Conservation (phyloP, 2,888 invertebrate species). For the Drosophila longiperda region DNA sequence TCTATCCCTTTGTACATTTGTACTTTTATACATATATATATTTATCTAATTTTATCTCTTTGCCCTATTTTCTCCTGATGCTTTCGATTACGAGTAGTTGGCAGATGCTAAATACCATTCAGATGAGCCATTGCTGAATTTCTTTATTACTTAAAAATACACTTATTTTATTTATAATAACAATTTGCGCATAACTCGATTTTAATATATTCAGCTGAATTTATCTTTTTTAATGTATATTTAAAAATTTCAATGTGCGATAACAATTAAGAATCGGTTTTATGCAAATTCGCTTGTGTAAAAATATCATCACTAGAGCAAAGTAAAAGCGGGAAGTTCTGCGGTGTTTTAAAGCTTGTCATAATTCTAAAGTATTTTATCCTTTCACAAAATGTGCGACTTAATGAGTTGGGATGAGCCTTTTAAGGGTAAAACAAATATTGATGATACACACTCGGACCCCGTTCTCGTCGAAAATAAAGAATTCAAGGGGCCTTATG, state of each 20-base stretch:
- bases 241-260: slow-evolving; percentile 13
- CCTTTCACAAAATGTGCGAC: slow-evolving; percentile 51
- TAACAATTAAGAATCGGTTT: slow-evolving; percentile 10
- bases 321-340: slow-evolving; percentile 49
- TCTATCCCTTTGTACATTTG: not conserved
- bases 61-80: not conserved
- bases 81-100: not conserved
- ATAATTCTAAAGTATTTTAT: slow-evolving; percentile 10
- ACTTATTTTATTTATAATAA: not conserved
- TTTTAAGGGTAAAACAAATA: slow-evolving; percentile 28
- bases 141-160: not conserved
- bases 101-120: not conserved
- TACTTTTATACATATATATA: not conserved
- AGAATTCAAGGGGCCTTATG: slow-evolving; percentile 62
- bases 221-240: not conserved
- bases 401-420: slow-evolving; percentile 53
- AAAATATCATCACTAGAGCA: slow-evolving; percentile 32
- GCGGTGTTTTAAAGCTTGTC: slow-evolving; percentile 38
- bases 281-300: not conserved
- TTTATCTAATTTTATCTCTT: not conserved
- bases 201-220: not conserved
- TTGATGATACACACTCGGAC: slow-evolving; percentile 25
- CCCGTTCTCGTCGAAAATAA: slow-evolving; percentile 16
- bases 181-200: not conserved
- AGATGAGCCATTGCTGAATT: not conserved